Percentiles rank a stretch among this genome's conserved stretches.
phyloP scores from a whole-genome alignment of 2,113 vertebrate species.

The Bos taurus region DNA sequence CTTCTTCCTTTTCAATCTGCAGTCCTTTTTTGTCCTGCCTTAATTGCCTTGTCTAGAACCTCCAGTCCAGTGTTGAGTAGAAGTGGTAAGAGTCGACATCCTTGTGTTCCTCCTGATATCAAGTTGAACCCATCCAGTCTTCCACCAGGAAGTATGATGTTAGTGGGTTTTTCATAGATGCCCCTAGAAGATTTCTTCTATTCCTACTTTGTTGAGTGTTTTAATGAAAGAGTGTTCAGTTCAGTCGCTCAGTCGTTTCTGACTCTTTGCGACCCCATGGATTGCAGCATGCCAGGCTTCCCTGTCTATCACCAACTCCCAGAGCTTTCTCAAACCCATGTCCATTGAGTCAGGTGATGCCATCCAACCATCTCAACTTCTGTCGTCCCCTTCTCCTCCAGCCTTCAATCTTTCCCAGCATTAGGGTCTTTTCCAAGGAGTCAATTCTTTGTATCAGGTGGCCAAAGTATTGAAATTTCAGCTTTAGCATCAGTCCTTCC shows the following conservation, averaged over 20 bases:
- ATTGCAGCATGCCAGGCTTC: background rate
- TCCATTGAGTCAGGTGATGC: background rate
- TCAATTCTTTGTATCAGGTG: background rate
- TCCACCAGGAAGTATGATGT: background rate
- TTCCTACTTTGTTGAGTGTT: background rate
- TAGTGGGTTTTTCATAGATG: background rate
- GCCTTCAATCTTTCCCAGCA: background rate
- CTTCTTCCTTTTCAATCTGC: background rate
- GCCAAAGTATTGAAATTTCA: background rate
- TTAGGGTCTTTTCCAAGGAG: background rate
- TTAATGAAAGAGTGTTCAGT: background rate
- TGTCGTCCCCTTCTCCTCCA: background rate
- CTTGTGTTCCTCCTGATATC: background rate
- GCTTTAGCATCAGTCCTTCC: background rate
- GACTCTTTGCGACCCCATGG: background rate
- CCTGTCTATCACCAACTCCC: background rate
- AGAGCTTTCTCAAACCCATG: background rate
- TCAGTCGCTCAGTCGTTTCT: fast-evolving
- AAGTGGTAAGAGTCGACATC: background rate
- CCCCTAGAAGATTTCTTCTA: background rate
- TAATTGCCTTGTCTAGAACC: background rate
- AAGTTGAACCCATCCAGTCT: too few species aligned
- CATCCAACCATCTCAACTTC: background rate
- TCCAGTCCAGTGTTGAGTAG: background rate
- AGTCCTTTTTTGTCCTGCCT: background rate